Base-by-base conservation (phyloP, 2,113 vertebrate species). In the Caranx melampygus region DNA sequence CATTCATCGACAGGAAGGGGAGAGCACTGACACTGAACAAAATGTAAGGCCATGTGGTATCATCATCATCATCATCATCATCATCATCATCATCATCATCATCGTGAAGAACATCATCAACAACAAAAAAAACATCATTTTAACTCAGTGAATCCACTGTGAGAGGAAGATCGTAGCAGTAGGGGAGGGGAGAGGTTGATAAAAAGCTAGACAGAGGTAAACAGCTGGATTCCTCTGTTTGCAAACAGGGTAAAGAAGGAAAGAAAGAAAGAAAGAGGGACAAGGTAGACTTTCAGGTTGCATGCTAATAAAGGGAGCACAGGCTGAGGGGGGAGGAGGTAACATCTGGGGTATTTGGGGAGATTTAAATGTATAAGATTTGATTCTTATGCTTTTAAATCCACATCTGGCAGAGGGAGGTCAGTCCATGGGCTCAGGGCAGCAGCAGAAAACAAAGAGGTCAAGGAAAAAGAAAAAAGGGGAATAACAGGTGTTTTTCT, bases 41-140 rank as follows among this genome's bases (percentile, higher is more conserved):
- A 68, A 87, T 58, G 79, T 87, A 69, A 88, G 90, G 91, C 90
- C 91, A 92, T 92, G 91, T 93, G 84, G 87, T 92, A 88, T 92
- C 89, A 81, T 89, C 83, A 85, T 64, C 75, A 75, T 80, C 45
- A 71, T 54, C 55, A 81, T 88, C 82, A 74, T 84, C 76, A 85
- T 52, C 66, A 44, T 78, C 68, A 72, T 82, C 58, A 81, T 87
- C 37, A 83, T 78, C 52, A 59, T 26, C 51, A 55, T 71, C 70
- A 78, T 26, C 26, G 26, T 78, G 71, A 72, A 84, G 58, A 81
- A 88, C 37, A 83, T 78, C 52, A 59, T 26, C 51, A 55, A 73
- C 70, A 78, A 8, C 40, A 78, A 63, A 80, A 63, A 80, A 45
- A 61, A 3, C 12, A 58, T 3, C 15, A 34, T 35, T 51, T 21